Base-by-base conservation (phyloP, 2,797 vertebrate genomes). In the Pelobates cultripes region DNA sequence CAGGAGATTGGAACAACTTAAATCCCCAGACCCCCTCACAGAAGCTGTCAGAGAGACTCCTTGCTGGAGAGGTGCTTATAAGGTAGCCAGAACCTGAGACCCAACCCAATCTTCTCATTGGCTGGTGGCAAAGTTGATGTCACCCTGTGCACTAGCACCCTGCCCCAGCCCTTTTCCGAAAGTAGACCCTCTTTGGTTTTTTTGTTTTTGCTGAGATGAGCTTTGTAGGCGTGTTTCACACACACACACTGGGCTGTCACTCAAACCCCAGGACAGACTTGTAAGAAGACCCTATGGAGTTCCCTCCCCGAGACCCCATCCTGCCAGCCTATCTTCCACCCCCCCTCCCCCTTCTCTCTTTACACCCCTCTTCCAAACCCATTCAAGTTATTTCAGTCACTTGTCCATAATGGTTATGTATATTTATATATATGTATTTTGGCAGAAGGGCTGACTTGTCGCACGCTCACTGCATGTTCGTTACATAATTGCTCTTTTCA, bases 201-300 rank as follows among this genome's bases (percentile, higher is more conserved):
- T 86, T 87, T 84, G 88, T 91, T 91, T 91, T 89, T 91, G 91
- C 90, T 91, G 84, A 85, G 81, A 78, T 85, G 86, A 71, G 86
- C 64, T 43, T 45, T 55, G 85, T 84, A 82, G 79, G 80, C 77
- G 64, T 61, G 75, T 61, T 2, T 17, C 81, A 70, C 66, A 70
- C 79, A 74, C 84, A 87, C 91, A 92, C 89, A 87, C 89, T 86
- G 85, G 88, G 88, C 81, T 90, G 91, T 92, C 91, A 91, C 84
- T 92, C 91, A 92, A 85, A 78, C 7, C 15, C 73, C 15, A 73
- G 70, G 81, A 76, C 75, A 73, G 45, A 75, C 60, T 73, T 78
- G 81, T 70, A 74, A 78, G 55, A 78, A 73, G 71, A 78, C 44
- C 76, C 70, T 14, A n/a, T 43, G 47, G 79, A 28, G 41, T 70